A percentile compares a stretch with the other conserved stretches of the same genome.
These are phyloP conservation scores for Netelia fuscicornis DNA, from an alignment of 2,888 invertebrate species.

Conservation along the genomic window DNA sequence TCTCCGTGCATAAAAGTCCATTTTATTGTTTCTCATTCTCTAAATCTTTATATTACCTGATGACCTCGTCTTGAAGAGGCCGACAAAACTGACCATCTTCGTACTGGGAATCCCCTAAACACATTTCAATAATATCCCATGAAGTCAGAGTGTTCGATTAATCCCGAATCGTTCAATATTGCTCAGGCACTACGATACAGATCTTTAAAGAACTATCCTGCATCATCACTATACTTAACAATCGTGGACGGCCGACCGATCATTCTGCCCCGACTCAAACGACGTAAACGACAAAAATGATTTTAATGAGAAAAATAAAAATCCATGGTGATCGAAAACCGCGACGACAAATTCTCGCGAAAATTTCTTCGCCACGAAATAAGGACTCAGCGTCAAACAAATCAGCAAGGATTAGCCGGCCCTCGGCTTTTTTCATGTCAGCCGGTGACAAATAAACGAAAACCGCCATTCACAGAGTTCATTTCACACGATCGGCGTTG, in stretches of 20 bases:
- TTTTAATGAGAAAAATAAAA: background rate
- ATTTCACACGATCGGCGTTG: conserved; percentile 71
- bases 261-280: background rate
- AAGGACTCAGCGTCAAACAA: conserved; percentile 64
- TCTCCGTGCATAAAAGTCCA: background rate
- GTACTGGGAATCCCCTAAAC: conserved; percentile 77
- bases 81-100: conserved; percentile 77
- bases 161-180: background rate
- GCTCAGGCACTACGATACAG: too few relatives aligned
- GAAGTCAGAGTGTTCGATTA: background rate
- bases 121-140: background rate
- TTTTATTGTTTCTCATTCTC: conserved; percentile 24
- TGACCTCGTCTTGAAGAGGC: conserved; percentile 77
- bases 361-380: background rate
- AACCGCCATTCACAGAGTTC: conserved; percentile 82
- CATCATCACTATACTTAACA: too few relatives aligned
- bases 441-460: conserved; percentile 81
- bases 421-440: conserved; percentile 74
- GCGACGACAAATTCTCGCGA: conserved; percentile 5
- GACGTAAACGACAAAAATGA: background rate
- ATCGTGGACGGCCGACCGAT: background rate
- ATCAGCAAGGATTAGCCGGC: conserved; percentile 71
- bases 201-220: too few relatives aligned
- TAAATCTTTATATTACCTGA: conserved; percentile 73
- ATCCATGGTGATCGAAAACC: background rate